Percentiles rank a stretch among this genome's conserved stretches.
Evolutionary conservation across 2,888 invertebrate genomes (phyloP).

Genomic region (Plagodis dolabraria): DNA sequence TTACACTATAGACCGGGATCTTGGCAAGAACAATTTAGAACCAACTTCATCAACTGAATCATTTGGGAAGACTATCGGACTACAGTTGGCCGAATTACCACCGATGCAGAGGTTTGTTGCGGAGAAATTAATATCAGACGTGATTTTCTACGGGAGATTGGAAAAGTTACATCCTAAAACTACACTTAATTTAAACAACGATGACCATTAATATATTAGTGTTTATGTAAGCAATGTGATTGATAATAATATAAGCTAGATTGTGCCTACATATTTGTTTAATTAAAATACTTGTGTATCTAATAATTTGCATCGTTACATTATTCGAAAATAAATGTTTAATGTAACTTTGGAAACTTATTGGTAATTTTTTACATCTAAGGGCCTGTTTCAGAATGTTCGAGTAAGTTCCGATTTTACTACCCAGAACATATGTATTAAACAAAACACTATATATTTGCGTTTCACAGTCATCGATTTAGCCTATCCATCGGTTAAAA

Average conservation of each 20-base stretch:
- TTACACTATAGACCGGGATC: constrained; percentile 8
- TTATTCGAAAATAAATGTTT: no score
- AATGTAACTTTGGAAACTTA: no score
- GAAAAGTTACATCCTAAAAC: constrained; percentile 42
- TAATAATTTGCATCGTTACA: no score
- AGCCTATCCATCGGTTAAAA: no score
- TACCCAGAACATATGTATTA: no score
- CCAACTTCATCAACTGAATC: constrained; percentile 14
- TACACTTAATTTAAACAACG: constrained; percentile 13
- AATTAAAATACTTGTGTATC: no score
- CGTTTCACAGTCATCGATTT: no score
- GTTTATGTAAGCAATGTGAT: no score
- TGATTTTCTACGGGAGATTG: constrained; percentile 50
- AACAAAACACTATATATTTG: no score
- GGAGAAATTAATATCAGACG: constrained; percentile 57
- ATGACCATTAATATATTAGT: constrained; percentile 1
- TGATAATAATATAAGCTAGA: neutral
- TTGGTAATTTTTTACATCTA: no score
- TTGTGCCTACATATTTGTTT: neutral
- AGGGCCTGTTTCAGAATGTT: no score
- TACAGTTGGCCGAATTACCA: constrained; percentile 46
- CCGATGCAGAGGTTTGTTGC: constrained; percentile 47
- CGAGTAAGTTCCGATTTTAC: no score
- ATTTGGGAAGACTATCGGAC: constrained; percentile 43
- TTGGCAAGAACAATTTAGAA: constrained; percentile 2